Evolutionary conservation across 2,888 invertebrate genomes (phyloP), one percentile per base, ranked within the genome.

Genomic region (Trichopria drosophilae): DNA sequence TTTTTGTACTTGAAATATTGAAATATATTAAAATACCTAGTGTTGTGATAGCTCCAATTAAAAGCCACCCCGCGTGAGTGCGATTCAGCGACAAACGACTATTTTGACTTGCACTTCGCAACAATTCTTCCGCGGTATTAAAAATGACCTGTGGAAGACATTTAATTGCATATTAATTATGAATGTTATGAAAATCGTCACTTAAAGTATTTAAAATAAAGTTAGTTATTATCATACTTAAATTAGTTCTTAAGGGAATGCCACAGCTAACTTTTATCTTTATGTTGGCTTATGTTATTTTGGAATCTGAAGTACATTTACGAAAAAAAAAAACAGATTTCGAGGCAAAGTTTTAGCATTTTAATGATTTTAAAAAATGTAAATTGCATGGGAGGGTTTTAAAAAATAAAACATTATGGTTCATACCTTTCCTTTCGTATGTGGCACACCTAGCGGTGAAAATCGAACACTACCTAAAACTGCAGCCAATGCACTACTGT

Each of bases 51-150:
- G 98, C 90, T 24, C 96, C 96, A 62, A 99, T 92, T 31, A 99
- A 80, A 36, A 97, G 81, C 99, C 99, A 99, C 20, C 98, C 98
- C 24, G 97, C 96, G 73, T 95, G 94, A 1, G 97, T 96, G 67
- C 97, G 83, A 62, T 95, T 93, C 55, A 96, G 82, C 1, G 97
- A 96, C 47, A 99, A 81, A 41, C 97, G 82, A 73, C 94, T 94
- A 76, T 95, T 98, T 78, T 98, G 97, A 66, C 93, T 93, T 1
- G 99, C 98, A 55, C 96, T 95, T 56, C 97, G 82, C 36, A 99
- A 77, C 61, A 99, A 77, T 72, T 99, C 98, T 78, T 99, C 98
- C 1, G 97, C 99, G 5, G 94, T 91, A 71, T 93, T 93, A 76
- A 99, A 98, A 26, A 98, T 93, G 54, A 84, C 80, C 81, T 83